Conservation (phyloP, 2,797 vertebrate species). For the Phalanger gymnotis region DNA sequence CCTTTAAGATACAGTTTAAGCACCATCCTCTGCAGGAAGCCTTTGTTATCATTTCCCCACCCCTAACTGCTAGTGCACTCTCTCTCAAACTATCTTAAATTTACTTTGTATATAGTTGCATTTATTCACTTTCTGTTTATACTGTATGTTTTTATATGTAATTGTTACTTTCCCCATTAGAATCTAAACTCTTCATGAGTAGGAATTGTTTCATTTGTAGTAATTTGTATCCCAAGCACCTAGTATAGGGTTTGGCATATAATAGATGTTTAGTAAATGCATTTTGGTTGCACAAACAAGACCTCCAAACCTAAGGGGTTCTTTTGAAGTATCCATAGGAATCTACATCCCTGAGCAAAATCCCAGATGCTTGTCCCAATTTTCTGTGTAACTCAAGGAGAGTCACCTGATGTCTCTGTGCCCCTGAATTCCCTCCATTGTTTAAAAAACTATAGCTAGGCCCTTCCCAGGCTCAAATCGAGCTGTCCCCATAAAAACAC, state of each 20-base stretch:
- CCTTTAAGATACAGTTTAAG: background rate
- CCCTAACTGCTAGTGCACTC: background rate
- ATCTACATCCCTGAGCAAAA: background rate
- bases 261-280: background rate
- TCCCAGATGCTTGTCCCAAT: background rate
- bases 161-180: background rate
- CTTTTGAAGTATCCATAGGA: background rate
- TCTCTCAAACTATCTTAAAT: background rate
- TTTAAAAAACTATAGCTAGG: background rate
- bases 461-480: background rate
- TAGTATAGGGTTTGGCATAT: background rate
- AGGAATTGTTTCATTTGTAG: slow-evolving; percentile 12
- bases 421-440: background rate
- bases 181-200: background rate
- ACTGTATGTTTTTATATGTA: background rate
- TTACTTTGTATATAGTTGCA: background rate
- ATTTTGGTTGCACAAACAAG: background rate
- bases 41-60: background rate
- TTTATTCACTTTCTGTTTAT: background rate
- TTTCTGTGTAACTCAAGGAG: background rate
- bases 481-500: background rate
- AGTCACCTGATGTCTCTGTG: background rate
- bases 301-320: background rate
- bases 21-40: background rate
- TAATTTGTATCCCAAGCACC: background rate